Conservation (phyloP, 2,113 vertebrate species). For the Toxotes jaculatrix region DNA sequence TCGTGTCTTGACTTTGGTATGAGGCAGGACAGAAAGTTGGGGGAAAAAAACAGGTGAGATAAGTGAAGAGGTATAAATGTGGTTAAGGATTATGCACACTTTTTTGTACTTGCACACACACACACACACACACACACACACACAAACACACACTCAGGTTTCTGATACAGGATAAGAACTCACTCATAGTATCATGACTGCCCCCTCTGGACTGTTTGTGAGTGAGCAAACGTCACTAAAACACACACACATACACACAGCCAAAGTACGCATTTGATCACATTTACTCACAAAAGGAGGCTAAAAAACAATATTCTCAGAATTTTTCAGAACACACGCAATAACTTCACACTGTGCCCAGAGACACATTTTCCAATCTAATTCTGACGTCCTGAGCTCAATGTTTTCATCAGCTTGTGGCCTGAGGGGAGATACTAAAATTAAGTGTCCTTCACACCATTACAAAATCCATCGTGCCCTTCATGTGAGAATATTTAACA, state of each 20-base stretch:
- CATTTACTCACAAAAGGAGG: constrained; percentile 19
- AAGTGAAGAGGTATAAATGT: constrained; percentile 25
- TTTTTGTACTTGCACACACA: not conserved
- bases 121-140: not conserved
- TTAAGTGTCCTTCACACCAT: constrained; percentile 20
- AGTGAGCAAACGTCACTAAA: not conserved
- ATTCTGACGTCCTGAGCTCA: constrained; percentile 33
- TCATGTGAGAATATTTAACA: constrained; percentile 43
- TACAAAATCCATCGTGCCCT: constrained; percentile 25
- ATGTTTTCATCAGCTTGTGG: constrained; percentile 17
- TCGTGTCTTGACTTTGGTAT: constrained; percentile 33
- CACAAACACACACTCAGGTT: constrained; percentile 2
- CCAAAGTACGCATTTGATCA: constrained; percentile 29
- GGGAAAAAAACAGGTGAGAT: constrained; percentile 13
- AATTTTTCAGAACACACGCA: constrained; percentile 4
- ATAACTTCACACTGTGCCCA: not conserved
- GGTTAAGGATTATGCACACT: not conserved
- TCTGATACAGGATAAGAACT: constrained; percentile 16
- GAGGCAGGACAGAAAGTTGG: constrained; percentile 3
- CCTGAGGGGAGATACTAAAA: constrained; percentile 22
- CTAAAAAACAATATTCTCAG: constrained; percentile 10
- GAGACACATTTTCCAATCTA: constrained; percentile 9
- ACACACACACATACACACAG: constrained; percentile 1
- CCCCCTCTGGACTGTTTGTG: constrained; percentile 45
- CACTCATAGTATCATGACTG: constrained; percentile 32